These are phyloP conservation scores for Ivindomyrus marchei DNA, from an alignment of 2,113 vertebrate species.

Conservation along the genomic window DNA sequence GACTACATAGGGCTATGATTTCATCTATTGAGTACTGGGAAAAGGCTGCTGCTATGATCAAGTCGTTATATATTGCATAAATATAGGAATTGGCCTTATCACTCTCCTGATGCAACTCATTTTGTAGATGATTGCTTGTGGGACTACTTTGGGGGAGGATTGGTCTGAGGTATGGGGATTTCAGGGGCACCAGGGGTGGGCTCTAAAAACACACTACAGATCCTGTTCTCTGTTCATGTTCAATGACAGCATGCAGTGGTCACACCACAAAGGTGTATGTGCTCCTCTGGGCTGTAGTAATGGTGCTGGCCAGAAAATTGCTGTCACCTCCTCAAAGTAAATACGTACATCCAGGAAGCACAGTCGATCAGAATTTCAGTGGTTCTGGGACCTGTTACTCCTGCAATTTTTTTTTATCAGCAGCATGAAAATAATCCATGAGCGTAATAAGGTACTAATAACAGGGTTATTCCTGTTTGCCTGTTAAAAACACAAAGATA, in stretches of 20 bases:
- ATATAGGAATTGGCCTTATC: too few relatives aligned
- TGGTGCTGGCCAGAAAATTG: neutral
- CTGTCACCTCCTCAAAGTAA: neutral
- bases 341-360: neutral
- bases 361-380: neutral
- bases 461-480: neutral
- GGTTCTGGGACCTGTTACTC: neutral
- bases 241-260: neutral
- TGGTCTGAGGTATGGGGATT: too few relatives aligned
- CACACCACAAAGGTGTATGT: neutral
- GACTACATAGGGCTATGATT: too few relatives aligned
- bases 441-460: neutral
- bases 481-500: neutral
- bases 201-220: neutral
- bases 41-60: too few relatives aligned
- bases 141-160: too few relatives aligned
- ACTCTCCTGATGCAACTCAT: too few relatives aligned
- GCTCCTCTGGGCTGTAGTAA: neutral
- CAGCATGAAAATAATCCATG: neutral
- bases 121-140: too few relatives aligned
- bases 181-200: neutral
- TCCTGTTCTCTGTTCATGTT: neutral
- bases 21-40: too few relatives aligned
- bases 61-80: too few relatives aligned
- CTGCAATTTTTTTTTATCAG: neutral